phyloP scores from a whole-genome alignment of 2,888 invertebrate species.

The Folsomia manolachei region DNA sequence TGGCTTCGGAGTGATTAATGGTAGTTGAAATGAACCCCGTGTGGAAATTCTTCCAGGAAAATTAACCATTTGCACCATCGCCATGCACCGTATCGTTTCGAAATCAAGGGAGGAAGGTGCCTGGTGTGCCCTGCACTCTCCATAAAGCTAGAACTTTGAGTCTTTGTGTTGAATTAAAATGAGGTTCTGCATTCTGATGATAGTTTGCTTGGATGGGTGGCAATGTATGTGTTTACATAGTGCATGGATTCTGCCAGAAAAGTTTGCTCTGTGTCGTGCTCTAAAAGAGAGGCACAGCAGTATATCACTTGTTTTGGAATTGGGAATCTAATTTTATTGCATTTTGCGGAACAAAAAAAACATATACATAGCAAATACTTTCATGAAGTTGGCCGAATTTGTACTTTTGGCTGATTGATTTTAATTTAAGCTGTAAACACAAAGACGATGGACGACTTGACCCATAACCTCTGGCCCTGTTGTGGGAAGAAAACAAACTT shows the following conservation, averaged over 20 bases:
- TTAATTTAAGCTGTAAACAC: too few species aligned
- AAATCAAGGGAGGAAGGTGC: not conserved
- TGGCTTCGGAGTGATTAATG: slow-evolving; percentile 47
- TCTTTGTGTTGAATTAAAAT: slow-evolving; percentile 1
- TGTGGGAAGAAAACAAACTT: too few species aligned
- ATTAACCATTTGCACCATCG: slow-evolving; percentile 30
- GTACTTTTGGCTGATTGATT: too few species aligned
- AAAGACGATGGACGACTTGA: not conserved
- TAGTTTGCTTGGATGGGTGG: not conserved
- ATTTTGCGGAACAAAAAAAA: not conserved
- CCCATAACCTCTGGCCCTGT: too few species aligned
- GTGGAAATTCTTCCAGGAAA: slow-evolving; percentile 34
- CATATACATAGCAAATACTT: not conserved
- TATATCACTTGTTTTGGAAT: not conserved
- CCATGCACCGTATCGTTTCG: not conserved
- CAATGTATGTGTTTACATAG: too few species aligned
- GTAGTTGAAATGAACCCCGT: slow-evolving; percentile 46
- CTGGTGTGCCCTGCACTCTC: not conserved
- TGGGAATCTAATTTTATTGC: not conserved
- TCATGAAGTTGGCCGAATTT: too few species aligned
- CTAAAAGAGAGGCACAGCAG: too few species aligned
- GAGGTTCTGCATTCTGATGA: slow-evolving; percentile 3
- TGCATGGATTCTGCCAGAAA: not conserved
- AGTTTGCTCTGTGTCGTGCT: too few species aligned
- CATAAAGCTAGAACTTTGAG: not conserved